Conservation (phyloP, 2,888 invertebrate species). For the Papilio protenor region DNA sequence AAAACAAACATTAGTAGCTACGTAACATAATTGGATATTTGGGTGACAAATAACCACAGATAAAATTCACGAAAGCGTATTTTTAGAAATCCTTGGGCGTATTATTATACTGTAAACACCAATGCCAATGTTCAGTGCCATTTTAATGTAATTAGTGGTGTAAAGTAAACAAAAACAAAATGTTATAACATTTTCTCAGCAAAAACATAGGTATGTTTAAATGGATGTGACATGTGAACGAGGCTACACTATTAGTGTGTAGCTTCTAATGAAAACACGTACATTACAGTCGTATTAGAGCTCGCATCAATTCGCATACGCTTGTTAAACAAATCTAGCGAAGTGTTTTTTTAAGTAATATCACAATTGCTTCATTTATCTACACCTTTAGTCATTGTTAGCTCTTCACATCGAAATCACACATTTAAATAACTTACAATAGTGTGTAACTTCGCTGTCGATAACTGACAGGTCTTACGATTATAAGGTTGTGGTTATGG, state of each 20-base stretch:
- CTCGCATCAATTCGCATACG: conserved; percentile 64
- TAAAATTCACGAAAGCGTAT: not conserved
- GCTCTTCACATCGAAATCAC: not conserved
- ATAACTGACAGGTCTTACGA: not conserved
- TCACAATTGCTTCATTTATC: conserved; percentile 25
- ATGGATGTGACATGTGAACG: conserved; percentile 31
- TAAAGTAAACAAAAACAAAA: not conserved
- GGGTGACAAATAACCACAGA: not conserved
- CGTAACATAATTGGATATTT: conserved; percentile 12
- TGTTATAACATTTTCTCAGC: not conserved
- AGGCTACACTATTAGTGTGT: conserved; percentile 45
- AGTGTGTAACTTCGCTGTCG: not conserved
- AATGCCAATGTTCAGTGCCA: not conserved
- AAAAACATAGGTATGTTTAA: not conserved
- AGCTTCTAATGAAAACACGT: conserved; percentile 56
- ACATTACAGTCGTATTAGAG: conserved; percentile 54
- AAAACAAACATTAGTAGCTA: conserved; percentile 64
- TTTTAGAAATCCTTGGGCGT: not conserved
- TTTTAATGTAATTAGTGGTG: not conserved
- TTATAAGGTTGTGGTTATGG: not conserved
- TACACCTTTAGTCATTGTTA: conserved; percentile 8
- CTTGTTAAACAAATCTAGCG: conserved; percentile 44
- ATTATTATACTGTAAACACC: not conserved
- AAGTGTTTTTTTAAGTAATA: conserved; percentile 29
- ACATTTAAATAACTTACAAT: conserved; percentile 6